These are phyloP conservation scores for Stomatorhinus ivindoensis DNA, from an alignment of 2,113 vertebrate genomes.

Conservation along the genomic window DNA sequence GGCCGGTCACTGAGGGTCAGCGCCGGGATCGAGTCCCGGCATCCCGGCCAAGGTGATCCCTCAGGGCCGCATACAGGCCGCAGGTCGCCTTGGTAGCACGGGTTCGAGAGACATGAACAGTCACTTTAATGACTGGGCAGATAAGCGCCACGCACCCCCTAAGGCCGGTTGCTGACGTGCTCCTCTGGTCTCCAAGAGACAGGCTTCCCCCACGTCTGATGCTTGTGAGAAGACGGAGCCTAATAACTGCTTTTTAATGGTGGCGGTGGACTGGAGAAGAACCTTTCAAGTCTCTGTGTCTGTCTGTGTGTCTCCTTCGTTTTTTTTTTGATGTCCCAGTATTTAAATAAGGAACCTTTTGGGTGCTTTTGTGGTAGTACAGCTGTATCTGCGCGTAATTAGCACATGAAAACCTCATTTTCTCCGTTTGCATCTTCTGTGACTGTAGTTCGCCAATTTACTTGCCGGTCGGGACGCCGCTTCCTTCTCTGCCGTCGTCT, in stretches of 20 bases:
- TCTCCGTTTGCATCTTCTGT: slow-evolving; percentile 27
- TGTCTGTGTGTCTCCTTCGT: neutral
- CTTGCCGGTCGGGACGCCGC: slow-evolving; percentile 29
- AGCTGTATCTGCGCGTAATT: slow-evolving; percentile 27
- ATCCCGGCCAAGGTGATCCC: neutral
- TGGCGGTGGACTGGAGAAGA: neutral
- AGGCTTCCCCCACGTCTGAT: neutral
- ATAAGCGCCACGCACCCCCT: neutral
- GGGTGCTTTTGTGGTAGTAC: slow-evolving; percentile 23
- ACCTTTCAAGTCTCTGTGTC: neutral
- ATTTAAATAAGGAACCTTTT: slow-evolving; percentile 10
- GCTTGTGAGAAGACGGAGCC: neutral
- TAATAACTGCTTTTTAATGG: neutral
- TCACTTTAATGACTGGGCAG: neutral
- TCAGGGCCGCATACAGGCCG: neutral
- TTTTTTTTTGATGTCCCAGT: slow-evolving; percentile 4
- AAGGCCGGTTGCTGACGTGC: neutral
- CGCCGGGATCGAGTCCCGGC: slow-evolving; percentile 51
- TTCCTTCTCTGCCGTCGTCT: slow-evolving; percentile 37
- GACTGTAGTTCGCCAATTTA: slow-evolving; percentile 26
- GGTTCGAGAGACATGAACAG: neutral
- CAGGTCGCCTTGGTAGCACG: neutral
- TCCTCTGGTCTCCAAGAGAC: neutral
- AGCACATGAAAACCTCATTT: slow-evolving; percentile 37
- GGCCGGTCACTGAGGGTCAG: slow-evolving; percentile 52